Evolutionary conservation across 2,888 invertebrate species (phyloP), one percentile per base, ranked within the genome.

Genomic region (Apodemia mormo): DNA sequence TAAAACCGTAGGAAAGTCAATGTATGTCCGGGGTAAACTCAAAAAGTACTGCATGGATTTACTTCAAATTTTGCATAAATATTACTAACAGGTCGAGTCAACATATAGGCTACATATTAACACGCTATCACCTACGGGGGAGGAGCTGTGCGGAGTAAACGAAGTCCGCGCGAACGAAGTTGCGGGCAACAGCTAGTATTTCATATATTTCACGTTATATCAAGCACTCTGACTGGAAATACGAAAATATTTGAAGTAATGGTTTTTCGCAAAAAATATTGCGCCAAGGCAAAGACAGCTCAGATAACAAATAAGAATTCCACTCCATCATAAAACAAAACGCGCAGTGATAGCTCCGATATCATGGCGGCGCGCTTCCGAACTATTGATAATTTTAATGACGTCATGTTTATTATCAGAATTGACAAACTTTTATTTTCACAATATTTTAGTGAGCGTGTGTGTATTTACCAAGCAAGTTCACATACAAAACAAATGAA

Each of bases 271-370:
- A 58, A 58, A 12, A 12, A 58, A 58, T 12, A 58, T 30, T 33
- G 22, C 12, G 30, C 12, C 30, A 58, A 58, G 58, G 6, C 22
- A 5, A 29, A 29, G 10, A 58, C 10, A 58, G 33, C 52, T 49
- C 49, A 12, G 58, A 61, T 61, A 61, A 37, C 33, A 61, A 61
- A 61, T 61, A 61, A 61, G 61, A 61, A 61, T 61, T 37, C 37
- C 61, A 61, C 61, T 61, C 61, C 33, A 61, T 61, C 61, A 61
- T 61, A 33, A 61, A 61, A 61, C 30, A 33, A 61, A 61, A 61
- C 37, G 1, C 2, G 61, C 33, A 61, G 1, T 37, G 61, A 33
- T 37, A 61, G 37, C 61, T 61, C 37, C 14, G 61, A 61, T 61
- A 61, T 37, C 37, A 14, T 12, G 12, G 12, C 33, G 12, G 33